Evolutionary conservation across 2,888 invertebrate species (phyloP).

Genomic region (Euproctis similis): DNA sequence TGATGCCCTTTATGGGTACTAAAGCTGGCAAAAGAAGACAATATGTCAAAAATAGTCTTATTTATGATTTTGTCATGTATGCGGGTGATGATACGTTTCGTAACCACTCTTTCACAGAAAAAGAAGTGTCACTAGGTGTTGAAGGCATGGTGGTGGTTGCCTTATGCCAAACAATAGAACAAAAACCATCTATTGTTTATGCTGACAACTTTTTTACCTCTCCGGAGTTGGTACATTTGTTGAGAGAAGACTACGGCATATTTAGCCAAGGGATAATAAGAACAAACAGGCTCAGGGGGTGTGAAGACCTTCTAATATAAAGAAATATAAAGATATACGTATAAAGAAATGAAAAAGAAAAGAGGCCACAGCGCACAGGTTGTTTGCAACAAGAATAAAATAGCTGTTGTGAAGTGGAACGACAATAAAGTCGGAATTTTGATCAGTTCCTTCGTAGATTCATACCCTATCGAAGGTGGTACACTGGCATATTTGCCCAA

Average conservation of each 20-base stretch:
- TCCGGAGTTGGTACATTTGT: background rate
- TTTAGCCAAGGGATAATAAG: background rate
- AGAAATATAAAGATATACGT: background rate
- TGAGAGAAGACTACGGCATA: background rate
- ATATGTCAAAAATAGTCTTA: background rate
- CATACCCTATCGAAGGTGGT: constrained; percentile 2
- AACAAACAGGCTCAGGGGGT: background rate
- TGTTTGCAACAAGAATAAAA: background rate
- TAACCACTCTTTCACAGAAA: background rate
- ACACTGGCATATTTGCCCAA: constrained; percentile 4
- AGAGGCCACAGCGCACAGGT: background rate
- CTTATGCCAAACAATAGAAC: background rate
- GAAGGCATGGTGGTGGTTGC: background rate
- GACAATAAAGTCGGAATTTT: constrained; percentile 1
- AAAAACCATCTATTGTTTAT: background rate
- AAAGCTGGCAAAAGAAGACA: background rate
- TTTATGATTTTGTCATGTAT: background rate
- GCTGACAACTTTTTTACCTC: background rate
- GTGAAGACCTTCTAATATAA: background rate
- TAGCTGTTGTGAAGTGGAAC: constrained; percentile 1
- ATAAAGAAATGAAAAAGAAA: no score
- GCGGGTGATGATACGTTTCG: background rate
- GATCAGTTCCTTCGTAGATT: background rate
- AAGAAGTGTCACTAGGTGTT: background rate
- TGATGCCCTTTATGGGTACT: background rate